Evolutionary conservation across 1,140 invertebrate species (phyloP), one percentile per base, ranked within the genome.

Genomic region (Leptestheria dahalacensis): DNA sequence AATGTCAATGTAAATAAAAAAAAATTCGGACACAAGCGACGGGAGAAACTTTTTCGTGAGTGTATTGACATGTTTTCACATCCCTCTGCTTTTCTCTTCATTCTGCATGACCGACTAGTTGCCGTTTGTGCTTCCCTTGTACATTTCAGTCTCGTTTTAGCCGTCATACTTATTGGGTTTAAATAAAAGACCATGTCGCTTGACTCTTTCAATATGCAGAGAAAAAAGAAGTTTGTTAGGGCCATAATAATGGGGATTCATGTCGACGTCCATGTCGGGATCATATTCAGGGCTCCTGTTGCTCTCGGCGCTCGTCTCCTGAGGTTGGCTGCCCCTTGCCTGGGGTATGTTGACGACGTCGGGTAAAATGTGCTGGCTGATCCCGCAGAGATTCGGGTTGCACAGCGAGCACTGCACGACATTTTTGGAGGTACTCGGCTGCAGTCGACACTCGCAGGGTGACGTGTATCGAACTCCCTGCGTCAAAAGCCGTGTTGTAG

Each of bases 181-280:
- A 6, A 55, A 55, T 26, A 55, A 33, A 15, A 55, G 26, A 12
- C 53, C 53, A 18, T 55, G 53, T 10, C 53, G 26, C 26, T 55
- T 55, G 60, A 75, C 64, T 55, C 80, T 69, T 65, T 80, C 78
- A 62, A 79, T 66, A 59, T 80, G 78, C 53, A 82, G 73, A 33
- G 75, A 76, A 64, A 75, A 82, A 24, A 82, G 66, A 49, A 81
- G 67, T 66, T 79, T 80, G 63, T 82, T 82, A 57, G 71, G 79
- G 64, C 79, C 78, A 61, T 80, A 81, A 66, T 82, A 82, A 66
- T 75, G 78, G 10, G 79, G 79, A 72, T 81, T 82, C 64, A 79
- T 74, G 56, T 60, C 68, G 47, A 74, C 73, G 63, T 70, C 71
- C 21, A 82, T 64, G 65, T 78, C 76, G 4, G 80, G 80, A 41